A percentile compares a stretch with the other conserved stretches of the same genome.
Evolutionary conservation across 1,140 invertebrate genomes (phyloP).

Genomic region (Dendroctonus valens): DNA sequence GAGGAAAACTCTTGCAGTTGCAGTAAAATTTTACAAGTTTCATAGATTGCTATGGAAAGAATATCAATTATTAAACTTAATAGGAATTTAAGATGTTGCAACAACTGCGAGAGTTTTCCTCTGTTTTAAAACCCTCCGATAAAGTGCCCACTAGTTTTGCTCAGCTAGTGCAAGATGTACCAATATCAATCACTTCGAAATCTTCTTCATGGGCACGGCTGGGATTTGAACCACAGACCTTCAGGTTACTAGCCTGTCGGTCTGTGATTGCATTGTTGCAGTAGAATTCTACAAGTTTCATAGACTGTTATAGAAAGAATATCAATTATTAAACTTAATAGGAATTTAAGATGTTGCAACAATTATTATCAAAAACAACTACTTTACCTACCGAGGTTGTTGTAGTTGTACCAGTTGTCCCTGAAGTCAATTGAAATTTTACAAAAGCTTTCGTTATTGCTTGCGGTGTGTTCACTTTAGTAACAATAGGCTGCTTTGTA

Average conservation of each 20-base stretch:
- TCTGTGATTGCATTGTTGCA: no score
- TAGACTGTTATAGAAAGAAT: conserved; percentile 19
- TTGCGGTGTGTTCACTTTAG: conserved; percentile 46
- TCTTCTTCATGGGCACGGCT: no score
- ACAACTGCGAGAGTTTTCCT: no score
- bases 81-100: not conserved
- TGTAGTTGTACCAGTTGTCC: conserved; percentile 36
- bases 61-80: conserved; percentile 2
- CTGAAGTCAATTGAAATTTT: conserved; percentile 47
- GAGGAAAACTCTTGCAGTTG: no score
- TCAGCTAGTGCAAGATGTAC: conserved; percentile 69
- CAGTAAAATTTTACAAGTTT: conserved; percentile 29
- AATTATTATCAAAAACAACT: not conserved
- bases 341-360: not conserved
- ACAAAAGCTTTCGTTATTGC: conserved; percentile 49
- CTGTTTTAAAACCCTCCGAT: conserved; percentile 48
- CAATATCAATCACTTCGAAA: no score
- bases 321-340: not conserved
- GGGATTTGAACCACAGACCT: no score
- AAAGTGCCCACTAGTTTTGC: conserved; percentile 51
- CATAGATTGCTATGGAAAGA: conserved; percentile 17
- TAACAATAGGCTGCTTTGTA: conserved; percentile 51
- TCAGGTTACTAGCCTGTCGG: no score
- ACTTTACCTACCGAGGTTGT: conserved; percentile 36
- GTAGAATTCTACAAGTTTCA: conserved; percentile 31